Evolutionary conservation across 1,140 invertebrate species (phyloP).

Genomic region (Harpegnathos saltator): DNA sequence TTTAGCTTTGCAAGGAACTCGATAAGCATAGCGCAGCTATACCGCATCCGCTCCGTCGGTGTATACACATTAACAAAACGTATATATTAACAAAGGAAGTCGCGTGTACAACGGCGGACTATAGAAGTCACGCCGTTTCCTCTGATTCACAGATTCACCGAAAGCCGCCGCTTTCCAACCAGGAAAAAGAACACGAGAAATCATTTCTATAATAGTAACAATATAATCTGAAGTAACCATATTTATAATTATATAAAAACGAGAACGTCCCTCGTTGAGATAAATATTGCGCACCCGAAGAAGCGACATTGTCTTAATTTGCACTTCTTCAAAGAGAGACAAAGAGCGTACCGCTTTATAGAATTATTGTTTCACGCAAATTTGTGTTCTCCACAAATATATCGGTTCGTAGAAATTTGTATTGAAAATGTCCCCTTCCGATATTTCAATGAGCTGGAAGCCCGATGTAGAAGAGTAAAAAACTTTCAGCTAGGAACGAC

Average conservation of each 20-base stretch:
- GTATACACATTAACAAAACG: conserved; percentile 38
- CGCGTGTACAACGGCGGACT: background rate
- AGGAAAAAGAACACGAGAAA: background rate
- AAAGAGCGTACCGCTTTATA: background rate
- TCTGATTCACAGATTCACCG: background rate
- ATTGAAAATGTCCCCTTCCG: too few relatives aligned
- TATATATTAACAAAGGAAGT: conserved; percentile 21
- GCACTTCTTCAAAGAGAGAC: background rate
- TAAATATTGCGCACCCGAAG: background rate
- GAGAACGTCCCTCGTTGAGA: background rate
- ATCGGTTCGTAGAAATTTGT: too few relatives aligned
- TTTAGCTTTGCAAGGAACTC: conserved; percentile 39
- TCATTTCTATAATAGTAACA: background rate
- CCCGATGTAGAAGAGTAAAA: background rate
- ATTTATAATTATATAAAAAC: background rate
- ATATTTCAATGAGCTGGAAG: too few relatives aligned
- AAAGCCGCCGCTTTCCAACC: background rate
- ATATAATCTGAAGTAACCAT: background rate
- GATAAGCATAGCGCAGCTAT: conserved; percentile 4
- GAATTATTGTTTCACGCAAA: conserved; percentile 2
- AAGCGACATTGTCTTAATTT: background rate
- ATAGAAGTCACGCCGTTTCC: background rate
- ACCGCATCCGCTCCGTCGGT: conserved; percentile 4
- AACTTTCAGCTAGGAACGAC: background rate
- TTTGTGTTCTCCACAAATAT: too few relatives aligned